These are phyloP conservation scores for Cheilosia impressa DNA, from an alignment of 2,888 invertebrate genomes.

Conservation along the genomic window DNA sequence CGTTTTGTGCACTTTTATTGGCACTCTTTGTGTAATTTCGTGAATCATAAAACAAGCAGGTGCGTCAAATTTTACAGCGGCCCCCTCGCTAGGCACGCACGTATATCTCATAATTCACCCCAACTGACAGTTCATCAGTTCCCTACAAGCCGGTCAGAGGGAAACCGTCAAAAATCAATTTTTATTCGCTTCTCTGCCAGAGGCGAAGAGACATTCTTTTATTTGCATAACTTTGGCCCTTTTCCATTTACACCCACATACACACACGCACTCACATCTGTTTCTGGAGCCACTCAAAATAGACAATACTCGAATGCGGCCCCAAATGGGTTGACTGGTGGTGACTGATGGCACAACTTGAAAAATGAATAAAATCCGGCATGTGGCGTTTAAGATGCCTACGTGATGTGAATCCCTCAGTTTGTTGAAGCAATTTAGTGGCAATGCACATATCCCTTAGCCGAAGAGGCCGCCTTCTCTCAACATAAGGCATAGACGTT, in stretches of 20 bases:
- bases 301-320: conserved; percentile 35
- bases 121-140: conserved; percentile 71
- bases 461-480: background rate
- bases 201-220: conserved; percentile 57
- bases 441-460: conserved; percentile 10
- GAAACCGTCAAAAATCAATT: conserved; percentile 71
- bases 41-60: conserved; percentile 69
- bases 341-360: conserved; percentile 72
- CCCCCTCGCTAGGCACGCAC: conserved; percentile 54
- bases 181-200: conserved; percentile 41
- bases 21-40: conserved; percentile 64
- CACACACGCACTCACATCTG: background rate
- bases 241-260: conserved; percentile 6
- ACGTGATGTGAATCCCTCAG: conserved; percentile 82
- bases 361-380: conserved; percentile 82
- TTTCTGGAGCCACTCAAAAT: background rate
- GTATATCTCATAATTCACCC: conserved; percentile 70
- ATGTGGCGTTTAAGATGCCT: conserved; percentile 83
- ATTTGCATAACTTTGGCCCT: conserved; percentile 65
- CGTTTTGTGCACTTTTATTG: conserved; percentile 55
- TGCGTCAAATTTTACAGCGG: conserved; percentile 48
- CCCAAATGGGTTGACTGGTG: conserved; percentile 32
- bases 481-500: conserved; percentile 60
- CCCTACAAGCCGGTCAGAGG: conserved; percentile 48
- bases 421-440: conserved; percentile 57